Conservation (phyloP, 2,113 vertebrate species). For the Leucopsar rothschildi region DNA sequence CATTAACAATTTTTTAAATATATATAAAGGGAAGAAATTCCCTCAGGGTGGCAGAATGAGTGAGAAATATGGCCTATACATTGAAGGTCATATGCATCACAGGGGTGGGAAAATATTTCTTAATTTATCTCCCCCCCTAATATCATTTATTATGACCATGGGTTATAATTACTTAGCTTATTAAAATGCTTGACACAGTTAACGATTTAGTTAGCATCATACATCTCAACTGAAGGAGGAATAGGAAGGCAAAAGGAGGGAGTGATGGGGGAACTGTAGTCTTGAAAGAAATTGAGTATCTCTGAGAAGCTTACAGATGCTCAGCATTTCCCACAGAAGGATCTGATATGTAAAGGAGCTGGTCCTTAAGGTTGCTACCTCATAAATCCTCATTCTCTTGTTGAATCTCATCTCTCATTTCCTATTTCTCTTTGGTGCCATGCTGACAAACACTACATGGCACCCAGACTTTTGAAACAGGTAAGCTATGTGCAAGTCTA, state of each 20-base stretch:
- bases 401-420: neutral
- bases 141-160: constrained; percentile 23
- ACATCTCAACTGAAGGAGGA: neutral
- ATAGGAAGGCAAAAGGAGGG: neutral
- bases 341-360: neutral
- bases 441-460: neutral
- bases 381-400: neutral
- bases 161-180: constrained; percentile 33
- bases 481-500: neutral
- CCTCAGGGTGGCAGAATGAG: neutral
- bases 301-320: neutral
- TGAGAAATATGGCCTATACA: neutral
- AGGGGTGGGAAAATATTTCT: neutral
- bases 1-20: neutral
- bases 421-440: neutral
- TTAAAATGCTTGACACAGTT: constrained; percentile 25
- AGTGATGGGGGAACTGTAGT: neutral
- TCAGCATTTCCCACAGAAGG: neutral
- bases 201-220: constrained; percentile 3
- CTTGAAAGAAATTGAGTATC: neutral
- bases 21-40: neutral
- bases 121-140: neutral
- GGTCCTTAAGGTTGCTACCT: neutral
- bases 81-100: constrained; percentile 4
- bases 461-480: neutral